Percentiles rank a stretch among this genome's conserved stretches.
phyloP scores from a whole-genome alignment of 2,797 vertebrate genomes.

The Platalea minor region DNA sequence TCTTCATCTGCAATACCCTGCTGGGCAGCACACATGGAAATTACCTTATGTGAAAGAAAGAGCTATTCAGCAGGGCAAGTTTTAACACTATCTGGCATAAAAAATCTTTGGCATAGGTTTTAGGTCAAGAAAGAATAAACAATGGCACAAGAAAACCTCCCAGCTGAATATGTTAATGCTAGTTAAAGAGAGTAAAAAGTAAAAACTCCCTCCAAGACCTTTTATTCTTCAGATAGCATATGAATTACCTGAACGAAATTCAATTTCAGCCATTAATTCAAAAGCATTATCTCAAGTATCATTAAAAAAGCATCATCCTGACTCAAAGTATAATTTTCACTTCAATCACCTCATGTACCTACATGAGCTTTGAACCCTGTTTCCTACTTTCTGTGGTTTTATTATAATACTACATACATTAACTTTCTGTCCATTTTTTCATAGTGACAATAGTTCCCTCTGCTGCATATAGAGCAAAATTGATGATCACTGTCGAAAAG shows the following conservation, averaged over 20 bases:
- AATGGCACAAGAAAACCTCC: not conserved
- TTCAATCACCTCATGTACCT: not conserved
- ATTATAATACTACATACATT: not conserved
- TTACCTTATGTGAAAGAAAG: slow-evolving; percentile 34
- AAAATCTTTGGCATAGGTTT: slow-evolving; percentile 32
- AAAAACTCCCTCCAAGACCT: not conserved
- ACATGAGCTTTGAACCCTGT: not conserved
- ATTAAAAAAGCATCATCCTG: not conserved
- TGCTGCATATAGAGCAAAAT: not conserved
- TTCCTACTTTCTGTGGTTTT: not conserved
- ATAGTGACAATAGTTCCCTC: not conserved
- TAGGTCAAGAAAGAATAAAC: slow-evolving; percentile 12
- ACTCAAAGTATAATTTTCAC: not conserved
- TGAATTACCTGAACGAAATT: not conserved
- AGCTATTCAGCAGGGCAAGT: not conserved
- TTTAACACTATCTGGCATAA: slow-evolving; percentile 32
- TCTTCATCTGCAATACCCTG: slow-evolving; percentile 36
- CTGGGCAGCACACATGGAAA: slow-evolving; percentile 45
- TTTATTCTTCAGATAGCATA: not conserved
- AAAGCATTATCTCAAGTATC: not conserved
- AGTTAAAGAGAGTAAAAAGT: not conserved
- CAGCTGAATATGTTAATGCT: not conserved
- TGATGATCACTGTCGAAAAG: not conserved
- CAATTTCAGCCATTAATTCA: not conserved
- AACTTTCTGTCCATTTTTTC: not conserved